A percentile compares a stretch with the other conserved stretches of the same genome.
phyloP scores from a whole-genome alignment of 1,140 invertebrate species.

The Drosophila kanapiae region DNA sequence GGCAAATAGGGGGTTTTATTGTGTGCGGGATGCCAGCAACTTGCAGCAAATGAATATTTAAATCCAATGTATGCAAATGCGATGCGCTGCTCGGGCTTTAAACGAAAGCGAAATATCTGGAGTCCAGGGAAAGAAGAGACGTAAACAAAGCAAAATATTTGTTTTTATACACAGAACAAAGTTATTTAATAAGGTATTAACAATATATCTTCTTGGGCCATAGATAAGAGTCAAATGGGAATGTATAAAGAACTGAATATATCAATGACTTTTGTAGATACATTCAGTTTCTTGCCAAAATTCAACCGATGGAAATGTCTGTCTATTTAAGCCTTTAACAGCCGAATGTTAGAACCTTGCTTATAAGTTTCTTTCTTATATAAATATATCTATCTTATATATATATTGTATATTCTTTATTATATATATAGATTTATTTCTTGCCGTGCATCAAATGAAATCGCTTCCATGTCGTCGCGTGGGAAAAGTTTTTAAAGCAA shows the following conservation, averaged over 20 bases:
- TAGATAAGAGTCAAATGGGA: too few species aligned
- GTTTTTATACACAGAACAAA: neutral
- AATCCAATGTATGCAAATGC: slow-evolving; percentile 74
- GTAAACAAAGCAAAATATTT: neutral
- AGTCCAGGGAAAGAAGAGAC: neutral
- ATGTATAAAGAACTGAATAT: too few species aligned
- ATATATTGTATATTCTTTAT: too few species aligned
- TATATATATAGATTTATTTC: neutral
- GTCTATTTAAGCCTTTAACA: too few species aligned
- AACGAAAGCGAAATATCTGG: slow-evolving; percentile 59
- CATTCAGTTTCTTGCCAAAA: too few species aligned
- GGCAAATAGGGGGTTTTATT: slow-evolving; percentile 17
- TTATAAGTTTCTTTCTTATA: too few species aligned
- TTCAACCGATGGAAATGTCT: too few species aligned
- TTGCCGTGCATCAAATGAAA: slow-evolving; percentile 13
- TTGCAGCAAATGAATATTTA: slow-evolving; percentile 78
- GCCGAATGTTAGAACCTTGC: too few species aligned
- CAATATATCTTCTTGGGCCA: too few species aligned
- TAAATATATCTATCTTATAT: too few species aligned
- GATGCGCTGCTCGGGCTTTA: slow-evolving; percentile 28
- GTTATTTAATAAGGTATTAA: neutral
- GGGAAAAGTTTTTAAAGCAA: slow-evolving; percentile 61
- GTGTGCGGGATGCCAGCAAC: slow-evolving; percentile 48
- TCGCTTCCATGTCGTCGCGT: slow-evolving; percentile 31
- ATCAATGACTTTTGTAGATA: too few species aligned